Evolutionary conservation across 2,113 vertebrate genomes (phyloP).

Genomic region (Acrocephalus kingi): DNA sequence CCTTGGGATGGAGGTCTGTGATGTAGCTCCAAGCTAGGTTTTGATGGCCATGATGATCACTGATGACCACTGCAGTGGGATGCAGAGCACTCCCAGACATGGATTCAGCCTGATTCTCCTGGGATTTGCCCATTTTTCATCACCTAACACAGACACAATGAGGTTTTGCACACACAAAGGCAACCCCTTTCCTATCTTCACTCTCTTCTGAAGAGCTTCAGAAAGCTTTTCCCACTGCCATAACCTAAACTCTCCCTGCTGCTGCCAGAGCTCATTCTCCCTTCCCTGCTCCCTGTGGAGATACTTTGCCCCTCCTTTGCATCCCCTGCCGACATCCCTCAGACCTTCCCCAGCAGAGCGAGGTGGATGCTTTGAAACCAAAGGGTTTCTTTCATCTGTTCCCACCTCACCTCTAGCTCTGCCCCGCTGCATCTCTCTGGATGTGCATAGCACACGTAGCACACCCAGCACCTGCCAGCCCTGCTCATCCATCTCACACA

Average conservation of each 20-base stretch:
- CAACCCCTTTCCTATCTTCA: background rate
- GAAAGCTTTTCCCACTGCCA: background rate
- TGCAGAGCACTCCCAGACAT: background rate
- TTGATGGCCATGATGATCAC: background rate
- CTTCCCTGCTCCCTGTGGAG: background rate
- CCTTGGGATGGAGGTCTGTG: background rate
- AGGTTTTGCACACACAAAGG: background rate
- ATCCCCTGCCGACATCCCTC: background rate
- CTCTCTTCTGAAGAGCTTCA: background rate
- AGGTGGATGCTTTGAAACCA: background rate
- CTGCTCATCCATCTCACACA: background rate
- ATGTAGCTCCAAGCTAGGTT: background rate
- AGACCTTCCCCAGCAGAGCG: background rate
- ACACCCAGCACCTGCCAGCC: background rate
- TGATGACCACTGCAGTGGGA: background rate
- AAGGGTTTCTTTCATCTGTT: background rate
- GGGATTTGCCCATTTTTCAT: background rate
- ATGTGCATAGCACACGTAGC: fast-evolving
- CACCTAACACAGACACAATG: background rate
- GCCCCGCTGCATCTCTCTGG: fast-evolving
- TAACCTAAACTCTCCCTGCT: background rate
- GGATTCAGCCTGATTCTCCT: background rate
- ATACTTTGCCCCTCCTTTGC: background rate
- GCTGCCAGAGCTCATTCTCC: background rate
- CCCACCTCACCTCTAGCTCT: background rate